Evolutionary conservation across 1,140 invertebrate species (phyloP), one percentile per base, ranked within the genome.

Genomic region (Formica selysi): DNA sequence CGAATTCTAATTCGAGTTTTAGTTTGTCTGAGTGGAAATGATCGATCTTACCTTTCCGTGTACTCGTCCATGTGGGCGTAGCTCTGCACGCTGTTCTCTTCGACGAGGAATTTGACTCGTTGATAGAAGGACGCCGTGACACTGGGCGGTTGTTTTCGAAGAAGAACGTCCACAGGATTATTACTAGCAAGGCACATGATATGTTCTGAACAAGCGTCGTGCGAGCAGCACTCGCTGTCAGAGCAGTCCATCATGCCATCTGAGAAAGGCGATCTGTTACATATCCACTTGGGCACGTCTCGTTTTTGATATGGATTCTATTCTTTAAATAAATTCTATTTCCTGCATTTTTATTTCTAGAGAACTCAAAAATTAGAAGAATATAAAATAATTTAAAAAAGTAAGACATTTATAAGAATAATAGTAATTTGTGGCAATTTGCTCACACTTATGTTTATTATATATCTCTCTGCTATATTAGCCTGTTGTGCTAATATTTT

Each of bases 221-320:
- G 97, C 76, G 96, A 97, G 95, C 98, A 98, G 94, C 99, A 99
- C 95, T 99, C 99, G 91, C 98, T 98, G 95, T 99, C 99, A 51
- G 98, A 98, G 95, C 99, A 99, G 96, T 99, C 99, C 73, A 97
- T 96, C 96, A 99, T 98, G 79, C 99, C 99, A 96, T 99, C 99
- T 99, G 93, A 26, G 93, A 80, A 87, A 92, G 41, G 85, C 44
- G 26, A 67, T 64, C n/a, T 59, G 54, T 87, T 57, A 74, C 44
- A 81, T 48, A 81, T 70, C 61, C 13, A 6, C 57, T n/a, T 13
- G 26, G 65, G 19, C 19, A 11, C 48, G 3, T 48, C 11, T 51
- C n/a, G 26, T 7, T n/a, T 10, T 78, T 44, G 3, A 54, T 16
- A 7, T 38, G n/a, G 22, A 79, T 79, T 78, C 29, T 67, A 68